These are phyloP conservation scores for Schizopygopsis malacanthus DNA, from an alignment of 2,797 vertebrate genomes.

Conservation along the genomic window DNA sequence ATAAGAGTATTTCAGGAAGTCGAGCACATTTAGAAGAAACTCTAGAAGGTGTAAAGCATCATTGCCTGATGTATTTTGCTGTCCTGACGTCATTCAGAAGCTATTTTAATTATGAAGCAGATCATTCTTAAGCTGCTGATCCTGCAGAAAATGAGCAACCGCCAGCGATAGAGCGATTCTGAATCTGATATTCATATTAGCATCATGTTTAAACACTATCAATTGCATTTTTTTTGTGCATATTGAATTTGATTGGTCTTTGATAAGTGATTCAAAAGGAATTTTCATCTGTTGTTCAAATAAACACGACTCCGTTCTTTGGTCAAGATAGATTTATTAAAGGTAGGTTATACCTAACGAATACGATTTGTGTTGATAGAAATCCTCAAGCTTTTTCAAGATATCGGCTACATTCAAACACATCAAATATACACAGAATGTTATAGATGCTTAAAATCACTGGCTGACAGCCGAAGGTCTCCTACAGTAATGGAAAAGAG, in stretches of 20 bases:
- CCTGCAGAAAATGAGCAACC: not conserved
- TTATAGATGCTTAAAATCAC: slow-evolving; percentile 46
- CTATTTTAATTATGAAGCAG: slow-evolving; percentile 27
- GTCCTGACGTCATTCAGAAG: not conserved
- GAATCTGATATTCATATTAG: not conserved
- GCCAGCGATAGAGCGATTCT: not conserved
- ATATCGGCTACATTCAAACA: slow-evolving; percentile 47
- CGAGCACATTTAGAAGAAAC: not conserved
- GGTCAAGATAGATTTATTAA: slow-evolving; percentile 59
- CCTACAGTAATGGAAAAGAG: slow-evolving; percentile 45
- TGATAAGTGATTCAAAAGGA: not conserved
- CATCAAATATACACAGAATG: slow-evolving; percentile 43
- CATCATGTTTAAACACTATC: not conserved
- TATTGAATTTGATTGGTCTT: too few species aligned
- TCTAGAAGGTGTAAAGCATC: not conserved
- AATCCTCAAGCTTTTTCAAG: slow-evolving; percentile 44
- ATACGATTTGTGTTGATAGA: slow-evolving; percentile 30
- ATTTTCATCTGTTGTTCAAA: not conserved
- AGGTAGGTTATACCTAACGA: slow-evolving; percentile 33
- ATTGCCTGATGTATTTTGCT: not conserved
- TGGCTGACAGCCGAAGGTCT: slow-evolving; percentile 30
- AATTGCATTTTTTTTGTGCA: not conserved
- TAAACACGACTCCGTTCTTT: slow-evolving; percentile 17
- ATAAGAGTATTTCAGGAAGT: not conserved
- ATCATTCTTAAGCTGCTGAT: slow-evolving; percentile 18